Evolutionary conservation across 2,113 vertebrate genomes (phyloP), one percentile per base, ranked within the genome.

Genomic region (Lampris incognitus): DNA sequence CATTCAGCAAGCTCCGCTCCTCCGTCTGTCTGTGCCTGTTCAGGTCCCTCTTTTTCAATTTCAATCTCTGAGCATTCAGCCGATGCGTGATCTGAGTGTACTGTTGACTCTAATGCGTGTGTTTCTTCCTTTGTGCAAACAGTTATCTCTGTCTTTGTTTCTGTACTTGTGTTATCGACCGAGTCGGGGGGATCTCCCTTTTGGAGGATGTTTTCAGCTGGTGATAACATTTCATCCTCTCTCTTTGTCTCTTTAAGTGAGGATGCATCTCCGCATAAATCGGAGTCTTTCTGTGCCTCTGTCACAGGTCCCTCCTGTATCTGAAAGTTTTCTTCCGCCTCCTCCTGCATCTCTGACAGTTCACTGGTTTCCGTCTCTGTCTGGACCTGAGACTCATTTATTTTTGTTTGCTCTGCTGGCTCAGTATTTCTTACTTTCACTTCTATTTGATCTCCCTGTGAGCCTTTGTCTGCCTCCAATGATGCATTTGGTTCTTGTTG

Each of bases 321-420:
- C 0, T 50, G 52, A 64, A 9, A 41, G 37, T 69, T 41, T 49
- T 72, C 67, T 49, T 71, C 72, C 2, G 50, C 46, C 3, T 24
- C 46, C 54, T 4, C 36, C 6, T 62, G 55, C 40, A 13, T 10
- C 41, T 42, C 40, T n/a, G 38, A 39, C 0, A 13, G 55, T n/a
- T 57, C 68, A 44, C 56, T 59, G 49, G 39, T 56, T 54, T 62
- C 51, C 69, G 50, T 73, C 13, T 66, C 50, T 75, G 65, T 76
- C 64, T 73, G 82, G 42, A 6, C 46, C 67, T 72, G 56, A 40
- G 46, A 11, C 67, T 79, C 70, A 57, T 46, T 39, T 2, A 52
- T 49, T 66, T 74, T 69, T 46, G 9, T 72, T 77, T 69, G 59
- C 49, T 50, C 5, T 58, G 70, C 67, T 85, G 70, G 67, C 69